phyloP scores from a whole-genome alignment of 2,113 vertebrate species.

The Chaetodon auriga region DNA sequence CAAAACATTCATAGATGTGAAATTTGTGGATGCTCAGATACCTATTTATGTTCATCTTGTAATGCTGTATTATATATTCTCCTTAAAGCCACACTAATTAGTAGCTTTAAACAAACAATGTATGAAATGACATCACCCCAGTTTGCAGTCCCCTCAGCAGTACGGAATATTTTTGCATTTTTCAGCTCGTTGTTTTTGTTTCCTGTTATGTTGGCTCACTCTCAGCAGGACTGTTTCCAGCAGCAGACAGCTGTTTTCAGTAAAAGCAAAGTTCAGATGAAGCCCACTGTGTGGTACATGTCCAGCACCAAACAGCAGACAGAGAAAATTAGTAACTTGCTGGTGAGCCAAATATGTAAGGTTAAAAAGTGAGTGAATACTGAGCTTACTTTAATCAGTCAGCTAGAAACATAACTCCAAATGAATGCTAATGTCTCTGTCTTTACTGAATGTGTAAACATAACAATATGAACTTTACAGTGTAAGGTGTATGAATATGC shows the following conservation, averaged over 20 bases:
- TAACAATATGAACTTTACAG: no score
- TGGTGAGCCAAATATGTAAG: no score
- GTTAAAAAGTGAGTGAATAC: background rate
- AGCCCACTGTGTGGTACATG: background rate
- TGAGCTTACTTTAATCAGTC: no score
- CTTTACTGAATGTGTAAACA: no score
- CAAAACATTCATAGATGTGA: background rate
- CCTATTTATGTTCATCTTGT: background rate
- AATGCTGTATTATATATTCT: background rate
- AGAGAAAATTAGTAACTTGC: no score
- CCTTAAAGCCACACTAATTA: background rate
- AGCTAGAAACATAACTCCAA: no score
- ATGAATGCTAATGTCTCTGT: no score
- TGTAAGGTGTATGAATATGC: no score
- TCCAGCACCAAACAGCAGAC: background rate
- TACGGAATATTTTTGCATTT: background rate
- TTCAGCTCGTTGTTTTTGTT: background rate
- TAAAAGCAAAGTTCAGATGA: background rate
- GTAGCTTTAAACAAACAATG: background rate
- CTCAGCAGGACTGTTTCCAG: background rate
- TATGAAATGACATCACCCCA: background rate
- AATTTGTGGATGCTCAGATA: background rate
- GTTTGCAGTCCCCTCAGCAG: background rate
- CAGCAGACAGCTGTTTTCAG: background rate
- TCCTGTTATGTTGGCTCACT: background rate